These are phyloP conservation scores for Heliconius nattereri DNA, from an alignment of 1,140 invertebrate species.

Conservation along the genomic window DNA sequence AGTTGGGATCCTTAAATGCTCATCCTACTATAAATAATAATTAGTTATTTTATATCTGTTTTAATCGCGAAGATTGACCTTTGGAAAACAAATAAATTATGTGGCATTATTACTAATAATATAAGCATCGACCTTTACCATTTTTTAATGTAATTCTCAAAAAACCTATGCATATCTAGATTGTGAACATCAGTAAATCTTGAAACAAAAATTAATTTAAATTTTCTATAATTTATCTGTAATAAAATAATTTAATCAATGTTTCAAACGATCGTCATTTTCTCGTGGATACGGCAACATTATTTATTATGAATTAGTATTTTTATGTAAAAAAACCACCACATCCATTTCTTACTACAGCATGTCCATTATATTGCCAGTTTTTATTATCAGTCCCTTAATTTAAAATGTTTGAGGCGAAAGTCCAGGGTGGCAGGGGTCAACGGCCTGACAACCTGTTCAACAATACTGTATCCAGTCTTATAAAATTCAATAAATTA, in stretches of 20 bases:
- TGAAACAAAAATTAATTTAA: neutral
- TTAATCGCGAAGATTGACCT: neutral
- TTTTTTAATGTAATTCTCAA: neutral
- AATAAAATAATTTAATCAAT: neutral
- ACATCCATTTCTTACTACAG: constrained; percentile 22
- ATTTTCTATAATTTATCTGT: too few species aligned
- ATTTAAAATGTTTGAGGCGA: constrained; percentile 39
- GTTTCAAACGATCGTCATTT: neutral
- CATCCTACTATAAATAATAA: neutral
- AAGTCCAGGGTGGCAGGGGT: constrained; percentile 42
- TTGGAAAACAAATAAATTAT: neutral
- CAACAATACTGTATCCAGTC: constrained; percentile 12
- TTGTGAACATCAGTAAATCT: neutral
- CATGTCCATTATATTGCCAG: constrained; percentile 30
- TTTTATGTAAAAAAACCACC: neutral
- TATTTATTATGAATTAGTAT: neutral
- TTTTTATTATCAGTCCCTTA: constrained; percentile 44
- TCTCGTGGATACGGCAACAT: neutral
- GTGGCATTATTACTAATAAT: neutral
- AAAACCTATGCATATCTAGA: neutral
- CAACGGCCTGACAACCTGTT: constrained; percentile 42
- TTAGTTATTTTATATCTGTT: neutral
- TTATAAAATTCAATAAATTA: constrained; percentile 20
- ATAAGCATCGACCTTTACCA: neutral
- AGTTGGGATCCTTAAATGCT: neutral